Conservation (phyloP, 2,888 invertebrate species). For the Plagodis dolabraria region DNA sequence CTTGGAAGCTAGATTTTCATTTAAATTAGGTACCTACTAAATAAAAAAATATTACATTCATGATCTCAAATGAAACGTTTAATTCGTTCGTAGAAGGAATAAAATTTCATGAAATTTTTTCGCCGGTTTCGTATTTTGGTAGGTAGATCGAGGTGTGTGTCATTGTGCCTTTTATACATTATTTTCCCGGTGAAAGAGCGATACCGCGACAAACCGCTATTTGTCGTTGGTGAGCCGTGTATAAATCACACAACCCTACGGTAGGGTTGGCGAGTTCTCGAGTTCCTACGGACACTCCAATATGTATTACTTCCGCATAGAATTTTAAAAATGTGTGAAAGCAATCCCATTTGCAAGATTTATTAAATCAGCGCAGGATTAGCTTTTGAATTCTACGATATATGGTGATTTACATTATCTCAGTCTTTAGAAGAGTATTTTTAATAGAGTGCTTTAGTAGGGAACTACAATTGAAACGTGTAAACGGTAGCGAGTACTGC, state of each 20-base stretch:
- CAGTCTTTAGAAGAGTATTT: too few relatives aligned
- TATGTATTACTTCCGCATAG: slow-evolving; percentile 44
- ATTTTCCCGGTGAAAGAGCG: slow-evolving; percentile 72
- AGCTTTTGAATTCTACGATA: background rate
- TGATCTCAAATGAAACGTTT: slow-evolving; percentile 30
- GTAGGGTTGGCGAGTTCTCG: slow-evolving; percentile 51
- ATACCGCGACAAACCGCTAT: slow-evolving; percentile 80
- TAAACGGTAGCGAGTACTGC: too few relatives aligned
- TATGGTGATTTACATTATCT: background rate
- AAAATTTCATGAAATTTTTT: slow-evolving; percentile 18
- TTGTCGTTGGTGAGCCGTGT: slow-evolving; percentile 73
- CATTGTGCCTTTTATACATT: slow-evolving; percentile 64
- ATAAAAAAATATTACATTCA: background rate
- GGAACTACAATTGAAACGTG: background rate
- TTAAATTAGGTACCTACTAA: slow-evolving; percentile 8
- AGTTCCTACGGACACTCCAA: slow-evolving; percentile 46
- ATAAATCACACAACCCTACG: slow-evolving; percentile 75
- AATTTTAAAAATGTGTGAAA: slow-evolving; percentile 35
- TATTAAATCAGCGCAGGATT: slow-evolving; percentile 27
- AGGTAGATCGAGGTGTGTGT: slow-evolving; percentile 46
- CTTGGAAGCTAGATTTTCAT: slow-evolving; percentile 2
- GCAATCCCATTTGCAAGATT: slow-evolving; percentile 38
- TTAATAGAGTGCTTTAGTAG: too few relatives aligned
- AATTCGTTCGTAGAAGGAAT: slow-evolving; percentile 33
- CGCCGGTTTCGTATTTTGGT: slow-evolving; percentile 18